Base-by-base conservation (phyloP, 2,888 invertebrate species). In the Heliconius charithonia region DNA sequence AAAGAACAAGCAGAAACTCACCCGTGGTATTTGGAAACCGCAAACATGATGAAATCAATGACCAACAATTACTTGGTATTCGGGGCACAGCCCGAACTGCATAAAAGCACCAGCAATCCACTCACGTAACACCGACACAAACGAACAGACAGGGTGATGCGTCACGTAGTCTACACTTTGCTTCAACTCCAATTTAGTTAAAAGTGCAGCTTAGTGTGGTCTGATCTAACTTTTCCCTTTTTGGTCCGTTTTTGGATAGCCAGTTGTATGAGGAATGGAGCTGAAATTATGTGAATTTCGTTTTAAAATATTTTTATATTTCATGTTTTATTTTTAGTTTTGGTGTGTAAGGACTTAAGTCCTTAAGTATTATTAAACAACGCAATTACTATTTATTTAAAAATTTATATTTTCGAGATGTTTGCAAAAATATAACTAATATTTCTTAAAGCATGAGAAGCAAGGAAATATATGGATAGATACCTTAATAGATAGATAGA, bases 161-260 rank as follows among this genome's bases (percentile, higher is more conserved):
- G 89, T 90, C 92, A 92, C 92, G 92, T 92, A 88, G 85, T 86
- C 87, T 87, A 87, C 90, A 90, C 90, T 89, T 91, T 91, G 88
- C 87, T 87, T 87, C 91, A 90, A 92, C 91, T 93, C 91, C 92
- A 94, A 94, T 94, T 93, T 93, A 91, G 91, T 93, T 93, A 93
- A 94, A 92, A 93, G 93, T 94, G 89, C 88, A 87, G 88, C 89
- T 88, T 89, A 92, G 91, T 90, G 89, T 89, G 81, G 80, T 81
- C 90, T 89, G 91, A 89, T 90, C 89, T 87, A 89, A 89, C 90
- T 91, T 87, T 84, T 84, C 84, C 84, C 83, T 84, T 89, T 90
- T 89, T 84, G 87, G 89, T 86, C 70, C 81, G 81, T 81, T 85
- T 85, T 83, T 84, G 81, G 83, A 86, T 16, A 25, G 41, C n/a